These are phyloP conservation scores for Meriones unguiculatus DNA, from an alignment of 2,113 vertebrate genomes.

Conservation along the genomic window DNA sequence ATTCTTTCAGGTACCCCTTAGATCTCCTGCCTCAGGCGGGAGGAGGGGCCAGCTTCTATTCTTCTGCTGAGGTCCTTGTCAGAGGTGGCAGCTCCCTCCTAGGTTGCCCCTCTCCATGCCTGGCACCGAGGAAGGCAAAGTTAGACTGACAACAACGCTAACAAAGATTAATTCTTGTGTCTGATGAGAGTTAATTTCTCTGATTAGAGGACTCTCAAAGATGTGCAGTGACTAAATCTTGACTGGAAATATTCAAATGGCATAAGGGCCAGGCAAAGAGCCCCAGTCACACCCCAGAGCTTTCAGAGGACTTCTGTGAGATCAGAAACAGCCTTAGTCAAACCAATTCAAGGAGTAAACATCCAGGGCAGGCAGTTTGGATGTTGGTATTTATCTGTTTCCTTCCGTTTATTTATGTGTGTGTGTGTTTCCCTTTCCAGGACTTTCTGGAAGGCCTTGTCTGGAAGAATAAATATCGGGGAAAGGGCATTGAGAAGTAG, in stretches of 20 bases:
- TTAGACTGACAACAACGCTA: slow-evolving; percentile 73
- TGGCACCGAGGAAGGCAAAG: slow-evolving; percentile 46
- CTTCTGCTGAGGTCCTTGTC: not conserved
- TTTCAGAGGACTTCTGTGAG: not conserved
- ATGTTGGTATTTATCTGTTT: not conserved
- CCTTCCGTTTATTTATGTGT: not conserved
- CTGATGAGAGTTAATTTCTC: slow-evolving; percentile 81
- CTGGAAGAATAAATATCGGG: not conserved
- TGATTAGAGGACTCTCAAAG: slow-evolving; percentile 73
- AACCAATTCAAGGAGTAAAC: not conserved
- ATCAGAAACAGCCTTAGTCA: not conserved
- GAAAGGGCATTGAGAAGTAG: not conserved
- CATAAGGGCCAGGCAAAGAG: not conserved
- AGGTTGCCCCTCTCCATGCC: not conserved
- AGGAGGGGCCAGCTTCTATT: not conserved
- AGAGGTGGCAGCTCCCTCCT: not conserved
- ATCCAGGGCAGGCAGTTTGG: not conserved
- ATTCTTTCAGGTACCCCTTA: not conserved
- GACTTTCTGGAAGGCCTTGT: slow-evolving; percentile 22
- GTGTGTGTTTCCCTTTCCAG: not conserved
- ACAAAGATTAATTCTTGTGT: slow-evolving; percentile 81
- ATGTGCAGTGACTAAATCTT: slow-evolving; percentile 67
- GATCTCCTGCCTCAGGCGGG: fast-evolving
- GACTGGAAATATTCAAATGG: slow-evolving; percentile 71
- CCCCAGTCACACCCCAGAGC: slow-evolving; percentile 32